Conservation (phyloP, 2,113 vertebrate species). For the Dicentrarchus labrax region DNA sequence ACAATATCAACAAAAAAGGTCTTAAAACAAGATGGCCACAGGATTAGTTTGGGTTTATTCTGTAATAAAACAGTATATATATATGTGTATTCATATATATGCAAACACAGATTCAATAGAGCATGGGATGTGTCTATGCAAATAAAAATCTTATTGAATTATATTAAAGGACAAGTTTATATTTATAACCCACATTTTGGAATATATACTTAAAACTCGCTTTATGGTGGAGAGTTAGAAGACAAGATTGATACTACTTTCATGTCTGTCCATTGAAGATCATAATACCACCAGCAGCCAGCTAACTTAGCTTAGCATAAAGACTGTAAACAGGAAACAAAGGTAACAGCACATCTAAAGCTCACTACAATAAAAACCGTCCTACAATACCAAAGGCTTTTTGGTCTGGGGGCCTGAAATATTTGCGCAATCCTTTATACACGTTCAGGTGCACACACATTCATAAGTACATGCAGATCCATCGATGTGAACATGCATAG, state of each 20-base stretch:
- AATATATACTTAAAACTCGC: too few relatives aligned
- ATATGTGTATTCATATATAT: neutral
- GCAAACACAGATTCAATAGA: neutral
- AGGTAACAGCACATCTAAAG: neutral
- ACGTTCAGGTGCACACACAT: neutral
- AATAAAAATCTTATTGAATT: neutral
- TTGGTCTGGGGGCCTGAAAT: neutral
- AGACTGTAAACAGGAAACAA: neutral
- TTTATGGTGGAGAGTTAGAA: neutral
- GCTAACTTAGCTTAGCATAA: too few relatives aligned
- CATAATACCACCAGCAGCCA: neutral
- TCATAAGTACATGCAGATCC: neutral
- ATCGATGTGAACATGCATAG: neutral
- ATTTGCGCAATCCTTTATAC: neutral
- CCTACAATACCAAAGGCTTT: neutral
- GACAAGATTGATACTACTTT: neutral
- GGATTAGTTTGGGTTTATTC: slow-evolving; percentile 1
- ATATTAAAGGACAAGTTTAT: neutral
- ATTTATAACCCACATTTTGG: too few relatives aligned
- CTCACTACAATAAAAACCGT: neutral
- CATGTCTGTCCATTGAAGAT: neutral
- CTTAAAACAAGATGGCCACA: neutral
- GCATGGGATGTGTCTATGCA: neutral
- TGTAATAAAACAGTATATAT: neutral
- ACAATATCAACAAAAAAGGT: neutral